Evolutionary conservation across 1,140 invertebrate genomes (phyloP), one percentile per base, ranked within the genome.

Genomic region (Drosophila simulans): DNA sequence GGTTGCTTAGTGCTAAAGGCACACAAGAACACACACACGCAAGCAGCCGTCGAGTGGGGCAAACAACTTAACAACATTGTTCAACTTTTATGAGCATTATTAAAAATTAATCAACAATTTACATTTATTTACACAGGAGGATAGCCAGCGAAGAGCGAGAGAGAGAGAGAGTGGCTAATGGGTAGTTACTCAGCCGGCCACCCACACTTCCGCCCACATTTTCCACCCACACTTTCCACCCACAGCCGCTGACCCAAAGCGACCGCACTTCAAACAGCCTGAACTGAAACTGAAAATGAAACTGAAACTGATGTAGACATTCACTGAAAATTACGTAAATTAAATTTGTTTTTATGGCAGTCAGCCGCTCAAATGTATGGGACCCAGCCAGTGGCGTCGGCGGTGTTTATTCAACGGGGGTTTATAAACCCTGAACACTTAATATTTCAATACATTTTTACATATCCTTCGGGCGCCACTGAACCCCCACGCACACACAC

Each of bases 311-410:
- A 88, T 88, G 84, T 89, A 89, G 84, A 88, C 84, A 88, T 88
- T 88, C 77, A 89, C 84, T 88, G 84, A 74, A 88, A 88, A 88
- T 88, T 88, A 88, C 83, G 83, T 89, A 88, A 88, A 88, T 89
- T 88, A 88, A 88, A 88, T 88, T 89, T 88, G 84, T 89, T 88
- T 88, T 89, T 88, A 84, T 88, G 64, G 71, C 74, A 70, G 66
- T 54, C 83, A 79, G 75, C 66, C 79, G 75, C 59, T 88, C 69
- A 79, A 86, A 83, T 83, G 74, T 65, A 49, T 68, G 62, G 51
- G 39, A 63, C 58, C 46, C 31, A 51, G 39, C 49, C 62, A 46
- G 49, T 20, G 49, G 49, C 49, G 27, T 20, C 0, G 0, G 4
- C 4, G 5, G 25, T 25, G 31, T 31, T 31, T 0, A 15, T 11